These are phyloP conservation scores for Perca flavescens DNA, from an alignment of 2,113 vertebrate genomes.

Conservation along the genomic window DNA sequence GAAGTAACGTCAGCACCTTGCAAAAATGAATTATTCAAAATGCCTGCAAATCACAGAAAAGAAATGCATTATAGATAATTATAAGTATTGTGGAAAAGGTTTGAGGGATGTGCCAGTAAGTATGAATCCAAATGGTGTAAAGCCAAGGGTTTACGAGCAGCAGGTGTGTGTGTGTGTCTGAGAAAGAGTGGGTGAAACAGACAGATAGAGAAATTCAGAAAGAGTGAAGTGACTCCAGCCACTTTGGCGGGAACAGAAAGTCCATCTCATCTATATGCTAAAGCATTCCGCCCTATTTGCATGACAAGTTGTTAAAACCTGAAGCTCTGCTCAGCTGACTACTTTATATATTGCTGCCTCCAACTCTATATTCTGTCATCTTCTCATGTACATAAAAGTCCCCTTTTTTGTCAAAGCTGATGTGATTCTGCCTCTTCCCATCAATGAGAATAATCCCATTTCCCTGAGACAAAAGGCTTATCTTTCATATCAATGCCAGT, in stretches of 20 bases:
- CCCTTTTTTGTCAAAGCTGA: slow-evolving; percentile 49
- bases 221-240: slow-evolving; percentile 24
- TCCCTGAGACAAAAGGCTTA: slow-evolving; percentile 69
- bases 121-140: slow-evolving; percentile 35
- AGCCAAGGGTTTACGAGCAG: slow-evolving; percentile 33
- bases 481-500: slow-evolving; percentile 70
- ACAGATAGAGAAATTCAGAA: neutral
- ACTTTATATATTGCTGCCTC: slow-evolving; percentile 17
- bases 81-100: slow-evolving; percentile 39
- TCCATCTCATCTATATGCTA: slow-evolving; percentile 61
- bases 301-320: slow-evolving; percentile 26
- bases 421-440: slow-evolving; percentile 68
- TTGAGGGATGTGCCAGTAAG: slow-evolving; percentile 11
- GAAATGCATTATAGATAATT: slow-evolving; percentile 48
- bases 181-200: neutral
- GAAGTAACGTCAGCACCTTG: neutral
- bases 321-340: slow-evolving; percentile 35
- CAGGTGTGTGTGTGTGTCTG: slow-evolving; percentile 47
- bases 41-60: slow-evolving; percentile 31
- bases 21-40: slow-evolving; percentile 44
- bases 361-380: slow-evolving; percentile 35
- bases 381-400: slow-evolving; percentile 23
- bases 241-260: slow-evolving; percentile 37
- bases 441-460: slow-evolving; percentile 73
- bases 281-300: slow-evolving; percentile 50